Conservation (phyloP, 1,140 invertebrate genomes). For the Octopus bimaculoides region DNA sequence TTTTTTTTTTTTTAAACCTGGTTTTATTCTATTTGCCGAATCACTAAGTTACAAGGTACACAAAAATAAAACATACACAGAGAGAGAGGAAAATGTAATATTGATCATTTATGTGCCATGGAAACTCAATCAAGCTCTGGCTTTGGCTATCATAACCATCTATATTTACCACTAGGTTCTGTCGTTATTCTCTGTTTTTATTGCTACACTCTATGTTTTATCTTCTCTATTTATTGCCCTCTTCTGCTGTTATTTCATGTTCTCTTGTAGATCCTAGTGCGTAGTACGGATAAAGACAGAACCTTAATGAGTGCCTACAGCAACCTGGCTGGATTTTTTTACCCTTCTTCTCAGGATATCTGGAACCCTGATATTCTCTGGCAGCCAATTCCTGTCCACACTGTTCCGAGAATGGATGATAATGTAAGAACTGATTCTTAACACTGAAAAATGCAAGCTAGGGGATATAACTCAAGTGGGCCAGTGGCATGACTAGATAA, state of each 20-base stretch:
- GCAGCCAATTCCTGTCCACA: conserved; percentile 18
- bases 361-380: conserved; percentile 1
- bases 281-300: conserved; percentile 14
- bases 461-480: too few species aligned
- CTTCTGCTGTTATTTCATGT: neutral
- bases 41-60: too few species aligned
- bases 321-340: conserved; percentile 16
- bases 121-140: neutral
- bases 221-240: neutral
- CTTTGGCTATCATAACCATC: neutral
- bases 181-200: neutral
- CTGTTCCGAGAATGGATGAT: conserved; percentile 2
- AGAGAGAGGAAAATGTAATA: neutral
- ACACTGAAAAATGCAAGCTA: too few species aligned
- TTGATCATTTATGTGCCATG: neutral
- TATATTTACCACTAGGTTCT: neutral
- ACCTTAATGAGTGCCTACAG: conserved; percentile 15
- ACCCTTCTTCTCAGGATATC: neutral
- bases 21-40: too few species aligned
- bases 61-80: neutral
- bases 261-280: neutral
- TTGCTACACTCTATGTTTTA: neutral
- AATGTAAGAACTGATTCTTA: neutral
- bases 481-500: too few species aligned
- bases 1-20: too few species aligned